Conservation (phyloP, 1,140 invertebrate genomes). For the Solen grandis region DNA sequence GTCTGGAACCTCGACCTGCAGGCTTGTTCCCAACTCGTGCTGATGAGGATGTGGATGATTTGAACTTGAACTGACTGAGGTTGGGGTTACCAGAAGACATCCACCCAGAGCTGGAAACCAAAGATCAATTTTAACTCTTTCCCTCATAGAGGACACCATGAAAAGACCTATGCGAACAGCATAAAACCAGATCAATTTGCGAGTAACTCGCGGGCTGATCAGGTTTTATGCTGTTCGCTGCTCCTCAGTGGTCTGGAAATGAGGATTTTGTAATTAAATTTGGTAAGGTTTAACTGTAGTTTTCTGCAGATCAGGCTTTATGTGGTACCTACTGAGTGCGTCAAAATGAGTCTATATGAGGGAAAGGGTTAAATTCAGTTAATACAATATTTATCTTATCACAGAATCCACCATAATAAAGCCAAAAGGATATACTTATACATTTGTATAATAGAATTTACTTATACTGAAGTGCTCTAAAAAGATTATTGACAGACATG, state of each 20-base stretch:
- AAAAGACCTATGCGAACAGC: background rate
- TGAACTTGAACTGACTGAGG: background rate
- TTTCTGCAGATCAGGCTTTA: too few species aligned
- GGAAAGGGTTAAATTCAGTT: too few species aligned
- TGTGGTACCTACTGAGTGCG: too few species aligned
- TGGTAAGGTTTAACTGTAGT: background rate
- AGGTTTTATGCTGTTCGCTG: background rate
- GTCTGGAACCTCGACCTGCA: background rate
- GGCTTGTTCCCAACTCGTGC: constrained; percentile 11
- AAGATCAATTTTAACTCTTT: background rate
- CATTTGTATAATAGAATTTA: too few species aligned
- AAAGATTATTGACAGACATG: too few species aligned
- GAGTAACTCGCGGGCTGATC: background rate
- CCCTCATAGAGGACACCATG: background rate
- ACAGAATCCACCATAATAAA: too few species aligned
- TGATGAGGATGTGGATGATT: background rate
- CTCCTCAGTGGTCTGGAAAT: background rate
- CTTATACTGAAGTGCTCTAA: too few species aligned
- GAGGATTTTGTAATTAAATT: background rate
- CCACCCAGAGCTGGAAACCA: background rate
- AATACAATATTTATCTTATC: too few species aligned
- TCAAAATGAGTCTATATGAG: too few species aligned
- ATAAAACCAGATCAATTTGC: background rate
- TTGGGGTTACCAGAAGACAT: background rate
- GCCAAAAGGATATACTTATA: too few species aligned